Conservation (phyloP, 2,888 invertebrate species). For the Cantharis nigra region DNA sequence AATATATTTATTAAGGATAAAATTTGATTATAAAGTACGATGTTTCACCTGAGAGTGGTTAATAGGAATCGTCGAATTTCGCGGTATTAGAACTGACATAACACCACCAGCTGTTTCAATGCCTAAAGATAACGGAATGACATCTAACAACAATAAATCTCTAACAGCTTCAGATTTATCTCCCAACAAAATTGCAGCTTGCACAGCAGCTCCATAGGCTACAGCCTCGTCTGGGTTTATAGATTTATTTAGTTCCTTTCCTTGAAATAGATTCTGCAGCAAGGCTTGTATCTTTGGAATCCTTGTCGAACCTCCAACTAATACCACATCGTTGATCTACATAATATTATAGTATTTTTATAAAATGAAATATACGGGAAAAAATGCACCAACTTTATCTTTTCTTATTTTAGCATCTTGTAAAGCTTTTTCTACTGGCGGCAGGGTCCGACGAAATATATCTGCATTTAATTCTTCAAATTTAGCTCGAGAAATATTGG, state of each 20-base stretch:
- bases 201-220: constrained; percentile 70
- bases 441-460: constrained; percentile 66
- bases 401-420: constrained; percentile 67
- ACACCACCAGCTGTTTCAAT: constrained; percentile 75
- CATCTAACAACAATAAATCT: constrained; percentile 69
- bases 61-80: constrained; percentile 70
- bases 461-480: constrained; percentile 69
- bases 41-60: constrained; percentile 60
- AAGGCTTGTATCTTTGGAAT: constrained; percentile 70
- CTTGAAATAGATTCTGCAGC: constrained; percentile 60
- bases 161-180: constrained; percentile 62
- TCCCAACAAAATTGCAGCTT: constrained; percentile 65
- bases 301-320: constrained; percentile 70
- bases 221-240: constrained; percentile 77
- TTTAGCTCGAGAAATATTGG: constrained; percentile 63
- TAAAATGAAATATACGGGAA: not conserved
- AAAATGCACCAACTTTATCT: constrained; percentile 42
- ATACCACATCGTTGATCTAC: constrained; percentile 61
- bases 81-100: constrained; percentile 70
- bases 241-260: constrained; percentile 68
- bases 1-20: too few relatives aligned
- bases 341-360: constrained; percentile 11
- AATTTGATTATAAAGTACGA: not conserved
- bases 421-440: constrained; percentile 68
- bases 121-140: constrained; percentile 68